Base-by-base conservation (phyloP, 30 jellyfish, hydroid and myxozoan species). In the Pelagia noctiluca region DNA sequence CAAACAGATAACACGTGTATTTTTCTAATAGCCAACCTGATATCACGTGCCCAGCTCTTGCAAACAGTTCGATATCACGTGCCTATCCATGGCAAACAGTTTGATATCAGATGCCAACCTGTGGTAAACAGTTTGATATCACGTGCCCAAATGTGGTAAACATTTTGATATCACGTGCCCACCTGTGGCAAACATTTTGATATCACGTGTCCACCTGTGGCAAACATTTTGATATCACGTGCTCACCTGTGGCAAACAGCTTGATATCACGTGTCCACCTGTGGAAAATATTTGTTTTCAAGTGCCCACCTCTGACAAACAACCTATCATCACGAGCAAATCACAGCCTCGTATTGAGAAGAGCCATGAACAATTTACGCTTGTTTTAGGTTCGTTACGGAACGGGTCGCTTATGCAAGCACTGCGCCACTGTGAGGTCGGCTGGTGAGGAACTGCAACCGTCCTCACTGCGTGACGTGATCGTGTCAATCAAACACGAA, bases 391-490 rank as follows among this genome's bases (percentile, higher is more conserved):
- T 78, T 60, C 71, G 71, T 31, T 21, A 24, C 42, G 50, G 29
- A 61, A 62, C 24, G 80, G 26, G 69, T 0, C 30, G 61, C 26
- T 34, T 78, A 18, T 78, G 89, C 62, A 30, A 34, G 10, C 80
- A 78, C 31, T 78, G 89, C 64, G 33, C 80, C 12, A 60, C 35
- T 35, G 89, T 78, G 48, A 37, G 89, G 18, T 61, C 89, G 10
- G 25, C 76, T 32, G 89, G 80, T 13, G 71, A 61, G 37, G 89
- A 78, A 65, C 80, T 78, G 32, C 80, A 54, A 23, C 80, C 80
- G 3, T 23, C 69, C 24, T 78, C 89, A 11, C 57, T 78, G 13
- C 68, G 71, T 4, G 89, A 61, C 8, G 23, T 78, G 1, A 61
- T 78, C 2, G 2, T 24, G 34, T 33, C 42, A 31, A 18, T 62